Percentiles rank a stretch among this genome's conserved stretches.
phyloP scores from a whole-genome alignment of 2,113 vertebrate species.

The Camarhynchus parvulus region DNA sequence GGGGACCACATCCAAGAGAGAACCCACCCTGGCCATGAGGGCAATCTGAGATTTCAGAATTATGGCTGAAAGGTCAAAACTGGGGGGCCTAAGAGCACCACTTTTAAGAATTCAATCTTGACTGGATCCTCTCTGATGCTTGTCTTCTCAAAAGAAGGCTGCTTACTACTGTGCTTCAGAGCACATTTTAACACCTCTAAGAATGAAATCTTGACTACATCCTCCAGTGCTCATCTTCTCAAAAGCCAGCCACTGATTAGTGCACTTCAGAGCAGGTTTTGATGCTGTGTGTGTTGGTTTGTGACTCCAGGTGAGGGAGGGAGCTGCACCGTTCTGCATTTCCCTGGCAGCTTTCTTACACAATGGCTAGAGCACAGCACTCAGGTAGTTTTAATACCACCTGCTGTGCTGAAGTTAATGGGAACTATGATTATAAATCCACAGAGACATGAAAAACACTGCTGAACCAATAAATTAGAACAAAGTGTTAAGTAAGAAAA shows the following conservation, averaged over 20 bases:
- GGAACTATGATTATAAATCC: neutral
- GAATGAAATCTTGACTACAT: neutral
- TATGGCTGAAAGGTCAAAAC: fast-evolving
- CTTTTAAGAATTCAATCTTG: neutral
- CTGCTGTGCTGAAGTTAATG: neutral
- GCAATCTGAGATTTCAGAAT: fast-evolving
- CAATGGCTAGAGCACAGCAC: neutral
- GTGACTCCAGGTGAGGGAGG: neutral
- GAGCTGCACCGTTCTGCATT: neutral
- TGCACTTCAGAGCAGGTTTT: neutral
- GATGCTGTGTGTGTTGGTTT: neutral
- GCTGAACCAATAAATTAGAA: neutral
- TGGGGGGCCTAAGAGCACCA: fast-evolving
- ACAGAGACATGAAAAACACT: neutral
- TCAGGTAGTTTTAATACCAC: neutral
- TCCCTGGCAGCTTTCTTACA: neutral
- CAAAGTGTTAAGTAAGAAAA: neutral
- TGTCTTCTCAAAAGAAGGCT: neutral
- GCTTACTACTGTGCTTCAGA: neutral
- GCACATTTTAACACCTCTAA: neutral
- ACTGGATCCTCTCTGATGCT: neutral
- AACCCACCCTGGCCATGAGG: fast-evolving
- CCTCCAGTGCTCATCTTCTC: neutral
- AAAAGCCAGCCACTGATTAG: neutral
- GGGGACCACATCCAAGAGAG: fast-evolving